These are phyloP conservation scores for Amphimallon solstitiale DNA, from an alignment of 2,888 invertebrate species.

Conservation along the genomic window DNA sequence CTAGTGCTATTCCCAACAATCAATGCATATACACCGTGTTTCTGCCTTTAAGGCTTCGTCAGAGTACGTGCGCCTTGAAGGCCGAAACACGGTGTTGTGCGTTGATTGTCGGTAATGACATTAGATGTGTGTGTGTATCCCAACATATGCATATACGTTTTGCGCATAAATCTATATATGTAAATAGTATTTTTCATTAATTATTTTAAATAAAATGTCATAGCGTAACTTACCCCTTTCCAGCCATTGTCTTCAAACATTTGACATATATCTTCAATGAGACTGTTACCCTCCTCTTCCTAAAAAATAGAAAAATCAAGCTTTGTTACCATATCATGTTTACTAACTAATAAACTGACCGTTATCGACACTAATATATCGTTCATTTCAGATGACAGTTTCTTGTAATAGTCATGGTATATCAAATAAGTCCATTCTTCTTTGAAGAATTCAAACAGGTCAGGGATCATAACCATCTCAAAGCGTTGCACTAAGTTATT, in stretches of 20 bases:
- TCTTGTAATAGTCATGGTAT: slow-evolving; percentile 70
- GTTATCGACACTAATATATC: slow-evolving; percentile 43
- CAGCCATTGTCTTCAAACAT: slow-evolving; percentile 23
- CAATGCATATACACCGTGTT: no score
- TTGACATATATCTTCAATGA: slow-evolving; percentile 25
- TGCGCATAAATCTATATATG: no score
- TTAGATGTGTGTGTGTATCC: no score
- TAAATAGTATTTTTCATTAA: no score
- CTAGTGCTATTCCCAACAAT: no score
- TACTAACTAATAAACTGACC: slow-evolving; percentile 24
- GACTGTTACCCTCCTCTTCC: slow-evolving; percentile 7
- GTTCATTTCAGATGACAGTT: slow-evolving; percentile 60
- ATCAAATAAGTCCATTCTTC: slow-evolving; percentile 74
- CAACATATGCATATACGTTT: no score
- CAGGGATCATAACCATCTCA: slow-evolving; percentile 70
- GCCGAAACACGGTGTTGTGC: no score
- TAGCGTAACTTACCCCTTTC: slow-evolving; percentile 10
- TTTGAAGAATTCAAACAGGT: slow-evolving; percentile 74
- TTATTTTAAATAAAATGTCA: no score
- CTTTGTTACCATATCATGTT: neutral
- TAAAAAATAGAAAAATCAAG: neutral
- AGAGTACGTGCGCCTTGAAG: no score
- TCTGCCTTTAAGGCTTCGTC: no score
- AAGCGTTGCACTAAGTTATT: slow-evolving; percentile 74
- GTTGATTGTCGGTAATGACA: no score